A percentile compares a stretch with the other conserved stretches of the same genome.
Conservation (phyloP, 2,888 invertebrate genomes). For the Acrocyrtus sp. region DNA sequence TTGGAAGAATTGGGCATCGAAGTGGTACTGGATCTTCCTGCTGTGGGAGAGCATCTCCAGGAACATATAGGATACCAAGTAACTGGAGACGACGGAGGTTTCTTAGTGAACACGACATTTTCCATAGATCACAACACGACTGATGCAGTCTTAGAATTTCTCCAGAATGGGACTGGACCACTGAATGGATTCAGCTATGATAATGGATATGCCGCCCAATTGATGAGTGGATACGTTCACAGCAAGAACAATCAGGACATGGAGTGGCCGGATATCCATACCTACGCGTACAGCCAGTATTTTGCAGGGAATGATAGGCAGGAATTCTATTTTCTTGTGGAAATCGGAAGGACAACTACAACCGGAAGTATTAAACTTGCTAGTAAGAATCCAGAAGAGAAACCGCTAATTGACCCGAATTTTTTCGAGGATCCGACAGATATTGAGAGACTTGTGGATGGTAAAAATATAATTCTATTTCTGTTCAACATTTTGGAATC, state of each 20-base stretch:
- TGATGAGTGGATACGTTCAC: slow-evolving; percentile 30
- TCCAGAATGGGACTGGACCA: slow-evolving; percentile 35
- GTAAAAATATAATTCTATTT: slow-evolving; percentile 1
- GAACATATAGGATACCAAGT: slow-evolving; percentile 34
- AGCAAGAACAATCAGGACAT: slow-evolving; percentile 26
- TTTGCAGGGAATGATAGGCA: background rate
- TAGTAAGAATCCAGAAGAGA: slow-evolving; percentile 28
- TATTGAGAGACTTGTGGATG: slow-evolving; percentile 42
- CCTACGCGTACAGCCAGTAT: slow-evolving; percentile 27
- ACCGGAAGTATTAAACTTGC: slow-evolving; percentile 32
- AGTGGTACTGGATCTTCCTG: slow-evolving; percentile 32
- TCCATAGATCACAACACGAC: slow-evolving; percentile 5
- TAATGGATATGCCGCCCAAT: background rate
- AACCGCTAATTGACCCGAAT: slow-evolving; percentile 35
- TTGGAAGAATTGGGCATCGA: slow-evolving; percentile 26
- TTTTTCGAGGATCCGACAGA: slow-evolving; percentile 37
- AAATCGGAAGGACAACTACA: slow-evolving; percentile 16
- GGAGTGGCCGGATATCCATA: slow-evolving; percentile 42
- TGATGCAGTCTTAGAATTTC: slow-evolving; percentile 33
- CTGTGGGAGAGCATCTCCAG: slow-evolving; percentile 42
- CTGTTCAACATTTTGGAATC: background rate
- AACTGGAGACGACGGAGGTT: background rate
- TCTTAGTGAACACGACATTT: slow-evolving; percentile 41
- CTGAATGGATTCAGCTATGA: background rate
- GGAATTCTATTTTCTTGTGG: slow-evolving; percentile 20